Conservation (phyloP, 2,888 invertebrate species). For the Pasiphila rectangulata region DNA sequence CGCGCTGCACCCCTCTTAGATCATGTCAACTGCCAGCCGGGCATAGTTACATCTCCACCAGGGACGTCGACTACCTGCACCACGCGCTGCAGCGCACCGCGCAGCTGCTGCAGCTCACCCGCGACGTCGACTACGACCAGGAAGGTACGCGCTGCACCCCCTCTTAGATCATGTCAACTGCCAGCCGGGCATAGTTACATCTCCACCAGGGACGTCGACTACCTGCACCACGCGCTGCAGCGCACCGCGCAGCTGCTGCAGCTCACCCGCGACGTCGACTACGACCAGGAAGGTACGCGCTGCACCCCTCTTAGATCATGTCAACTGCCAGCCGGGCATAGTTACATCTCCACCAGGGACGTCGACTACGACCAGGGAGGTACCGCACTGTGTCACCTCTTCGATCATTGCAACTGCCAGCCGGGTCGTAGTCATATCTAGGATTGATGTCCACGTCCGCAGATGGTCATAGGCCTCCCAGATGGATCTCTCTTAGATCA, state of each 20-base stretch:
- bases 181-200: constrained; percentile 83
- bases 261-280: constrained; percentile 95
- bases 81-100: constrained; percentile 81
- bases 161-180: background rate
- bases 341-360: constrained; percentile 90
- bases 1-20: background rate
- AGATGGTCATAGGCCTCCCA: no score
- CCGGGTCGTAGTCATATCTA: no score
- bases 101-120: constrained; percentile 88
- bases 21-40: background rate
- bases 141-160: background rate
- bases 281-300: constrained; percentile 84
- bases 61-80: background rate
- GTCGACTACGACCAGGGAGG: constrained; percentile 95
- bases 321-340: constrained; percentile 87
- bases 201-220: constrained; percentile 91
- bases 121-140: constrained; percentile 86
- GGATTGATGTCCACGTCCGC: no score
- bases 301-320: background rate
- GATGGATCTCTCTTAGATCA: no score
- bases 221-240: constrained; percentile 84
- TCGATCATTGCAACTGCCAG: background rate
- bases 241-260: constrained; percentile 87
- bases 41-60: no score
- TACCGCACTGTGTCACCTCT: background rate